phyloP scores from a whole-genome alignment of 2,888 invertebrate genomes.

The Lagria hirta region DNA sequence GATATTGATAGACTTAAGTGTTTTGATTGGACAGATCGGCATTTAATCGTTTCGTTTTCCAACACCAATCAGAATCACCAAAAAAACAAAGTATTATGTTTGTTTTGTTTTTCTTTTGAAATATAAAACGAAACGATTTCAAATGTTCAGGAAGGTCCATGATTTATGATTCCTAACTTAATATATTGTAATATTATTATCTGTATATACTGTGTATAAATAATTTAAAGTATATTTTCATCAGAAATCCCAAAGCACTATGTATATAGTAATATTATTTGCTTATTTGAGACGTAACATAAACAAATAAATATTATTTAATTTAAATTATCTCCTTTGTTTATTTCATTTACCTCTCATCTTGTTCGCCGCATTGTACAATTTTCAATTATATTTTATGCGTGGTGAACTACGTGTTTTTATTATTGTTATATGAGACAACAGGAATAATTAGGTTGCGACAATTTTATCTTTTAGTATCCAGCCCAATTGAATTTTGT shows the following conservation, averaged over 20 bases:
- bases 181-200: conserved; percentile 30
- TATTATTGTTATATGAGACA: too few relatives aligned
- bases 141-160: conserved; percentile 23
- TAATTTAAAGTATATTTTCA: conserved; percentile 52
- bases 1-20: conserved; percentile 44
- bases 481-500: too few relatives aligned
- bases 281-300: conserved; percentile 50
- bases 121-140: conserved; percentile 22
- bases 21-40: conserved; percentile 35
- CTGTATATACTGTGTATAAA: conserved; percentile 46
- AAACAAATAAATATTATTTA: conserved; percentile 48
- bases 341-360: conserved; percentile 5
- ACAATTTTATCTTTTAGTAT: too few relatives aligned
- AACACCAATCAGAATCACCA: conserved; percentile 17
- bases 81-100: too few relatives aligned
- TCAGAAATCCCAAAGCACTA: conserved; percentile 52
- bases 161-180: conserved; percentile 36
- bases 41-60: conserved; percentile 23
- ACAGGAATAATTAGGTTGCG: too few relatives aligned
- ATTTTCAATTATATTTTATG: too few relatives aligned
- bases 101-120: conserved; percentile 11
- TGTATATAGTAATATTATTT: conserved; percentile 47
- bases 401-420: too few relatives aligned
- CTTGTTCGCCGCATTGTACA: conserved; percentile 1
- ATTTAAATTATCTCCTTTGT: conserved; percentile 35